Base-by-base conservation (phyloP, 2,888 invertebrate species). In the Leptura quadrifasciata region DNA sequence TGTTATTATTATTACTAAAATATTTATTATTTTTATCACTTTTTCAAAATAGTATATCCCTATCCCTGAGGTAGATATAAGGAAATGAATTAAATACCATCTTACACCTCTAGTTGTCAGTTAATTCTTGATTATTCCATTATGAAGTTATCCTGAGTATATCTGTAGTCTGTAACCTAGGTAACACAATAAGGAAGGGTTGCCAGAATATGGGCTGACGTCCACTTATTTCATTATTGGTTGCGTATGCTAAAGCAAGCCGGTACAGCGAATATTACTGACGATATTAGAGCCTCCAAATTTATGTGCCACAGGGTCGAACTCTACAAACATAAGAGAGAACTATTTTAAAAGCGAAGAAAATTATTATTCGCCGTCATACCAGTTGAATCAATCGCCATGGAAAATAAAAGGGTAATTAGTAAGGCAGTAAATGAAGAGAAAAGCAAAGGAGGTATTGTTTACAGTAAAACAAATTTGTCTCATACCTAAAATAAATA, bases 181-280 rank as follows among this genome's bases (percentile, higher is more conserved):
- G 71, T 71, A 71, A 71, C 71, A 61, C 47, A 39, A 31, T 61
- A 47, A 18, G 61, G 61, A 61, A 31, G 47, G 39, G 57, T 39
- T 35, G 71, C 18, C 20, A 24, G 52, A 61, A 71, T 39, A n/a
- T 21, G 4, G 24, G 69, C 55, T 69, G 57, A 69, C 69, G 69
- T 69, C 69, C 69, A 69, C 69, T 69, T 69, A 69, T 57, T 71
- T 71, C 71, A 71, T 71, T 71, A 71, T 71, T 60, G 71, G 71
- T 21, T 60, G 71, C 57, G 31, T 69, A 55, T 69, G 69, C 69
- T 31, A 57, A 69, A 27, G 61, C 61, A 31, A 27, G 61, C 61
- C 35, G 35, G 61, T 57, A 20, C 57, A 57, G 20, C 57, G 57
- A 21, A 57, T 57, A 57, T 57, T 57, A 57, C 57, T 47, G 47